phyloP scores from a whole-genome alignment of 2,113 vertebrate species.

The Chrysemys picta region DNA sequence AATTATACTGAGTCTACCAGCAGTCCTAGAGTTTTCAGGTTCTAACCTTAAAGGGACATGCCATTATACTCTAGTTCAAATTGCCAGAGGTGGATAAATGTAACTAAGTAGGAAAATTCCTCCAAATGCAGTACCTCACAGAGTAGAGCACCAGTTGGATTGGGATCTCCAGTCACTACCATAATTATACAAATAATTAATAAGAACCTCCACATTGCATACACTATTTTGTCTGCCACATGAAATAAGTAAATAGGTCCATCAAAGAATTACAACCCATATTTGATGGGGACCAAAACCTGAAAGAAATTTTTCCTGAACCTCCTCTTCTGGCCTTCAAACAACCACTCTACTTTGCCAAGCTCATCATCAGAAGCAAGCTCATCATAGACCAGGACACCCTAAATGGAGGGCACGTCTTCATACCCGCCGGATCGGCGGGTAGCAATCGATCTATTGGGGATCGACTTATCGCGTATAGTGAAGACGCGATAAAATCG shows the following conservation, averaged over 20 bases:
- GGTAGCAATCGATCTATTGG: no score
- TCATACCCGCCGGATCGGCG: no score
- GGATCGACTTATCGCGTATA: no score
- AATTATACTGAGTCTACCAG: not conserved
- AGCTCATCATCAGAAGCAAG: no score
- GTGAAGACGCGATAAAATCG: no score
- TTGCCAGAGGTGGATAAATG: not conserved
- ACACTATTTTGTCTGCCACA: not conserved
- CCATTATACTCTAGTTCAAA: not conserved
- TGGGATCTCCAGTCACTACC: not conserved
- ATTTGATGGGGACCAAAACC: no score
- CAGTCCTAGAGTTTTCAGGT: not conserved
- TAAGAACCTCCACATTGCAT: not conserved
- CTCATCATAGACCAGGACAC: no score
- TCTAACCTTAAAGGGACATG: not conserved
- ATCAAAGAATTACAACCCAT: no score
- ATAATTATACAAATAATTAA: not conserved
- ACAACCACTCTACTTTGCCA: no score
- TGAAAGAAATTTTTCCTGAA: no score
- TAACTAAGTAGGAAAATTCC: constrained; percentile 10
- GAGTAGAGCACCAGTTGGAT: not conserved
- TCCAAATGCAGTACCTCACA: constrained; percentile 3
- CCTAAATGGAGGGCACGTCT: no score
- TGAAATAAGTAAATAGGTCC: not conserved
- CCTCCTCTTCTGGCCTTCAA: no score